Evolutionary conservation across 2,113 vertebrate genomes (phyloP).

Genomic region (Arothron firmamentum): DNA sequence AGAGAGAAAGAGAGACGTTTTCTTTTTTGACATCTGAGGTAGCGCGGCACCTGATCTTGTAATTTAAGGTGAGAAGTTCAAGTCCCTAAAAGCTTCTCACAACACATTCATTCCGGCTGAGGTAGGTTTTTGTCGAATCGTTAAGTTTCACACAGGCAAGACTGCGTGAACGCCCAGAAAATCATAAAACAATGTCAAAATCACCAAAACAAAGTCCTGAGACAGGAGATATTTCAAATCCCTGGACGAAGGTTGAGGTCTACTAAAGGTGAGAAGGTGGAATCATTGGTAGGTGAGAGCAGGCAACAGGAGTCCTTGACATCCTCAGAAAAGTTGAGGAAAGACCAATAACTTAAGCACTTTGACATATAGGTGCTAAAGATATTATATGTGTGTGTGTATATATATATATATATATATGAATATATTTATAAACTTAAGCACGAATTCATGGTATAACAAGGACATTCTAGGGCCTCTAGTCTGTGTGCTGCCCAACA

Average conservation of each 20-base stretch:
- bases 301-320: constrained; percentile 68
- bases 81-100: constrained; percentile 77
- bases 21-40: constrained; percentile 85
- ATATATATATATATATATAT: not conserved
- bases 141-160: constrained; percentile 75
- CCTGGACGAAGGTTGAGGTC: constrained; percentile 71
- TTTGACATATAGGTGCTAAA: constrained; percentile 55
- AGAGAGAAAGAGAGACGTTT: constrained; percentile 50
- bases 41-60: constrained; percentile 79
- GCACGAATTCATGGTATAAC: constrained; percentile 59
- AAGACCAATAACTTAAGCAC: constrained; percentile 66
- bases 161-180: constrained; percentile 75
- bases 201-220: constrained; percentile 84
- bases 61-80: constrained; percentile 68
- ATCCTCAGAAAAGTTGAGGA: constrained; percentile 50
- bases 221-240: constrained; percentile 74
- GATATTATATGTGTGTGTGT: constrained; percentile 37
- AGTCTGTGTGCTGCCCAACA: constrained; percentile 62
- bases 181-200: constrained; percentile 67
- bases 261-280: constrained; percentile 62
- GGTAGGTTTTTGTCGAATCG: constrained; percentile 89
- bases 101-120: constrained; percentile 99
- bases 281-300: constrained; percentile 68
- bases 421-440: constrained; percentile 48
- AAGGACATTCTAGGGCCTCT: constrained; percentile 58